A percentile compares a stretch with the other conserved stretches of the same genome.
These are phyloP conservation scores for Drosophila ochracea DNA, from an alignment of 2,888 invertebrate genomes.

Conservation along the genomic window DNA sequence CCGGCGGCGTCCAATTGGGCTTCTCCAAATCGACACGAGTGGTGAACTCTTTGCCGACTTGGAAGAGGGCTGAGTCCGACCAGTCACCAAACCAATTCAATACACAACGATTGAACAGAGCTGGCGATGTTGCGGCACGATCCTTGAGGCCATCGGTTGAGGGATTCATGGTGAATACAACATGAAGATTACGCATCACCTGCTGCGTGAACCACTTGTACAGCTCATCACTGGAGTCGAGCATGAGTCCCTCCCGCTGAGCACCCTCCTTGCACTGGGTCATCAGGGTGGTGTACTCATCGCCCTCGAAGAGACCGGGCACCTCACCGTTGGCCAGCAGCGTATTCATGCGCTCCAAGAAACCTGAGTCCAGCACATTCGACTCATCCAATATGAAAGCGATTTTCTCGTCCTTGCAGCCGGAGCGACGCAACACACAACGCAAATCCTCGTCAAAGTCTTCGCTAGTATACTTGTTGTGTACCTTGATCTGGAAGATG, in stretches of 20 bases:
- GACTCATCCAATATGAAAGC: slow-evolving; percentile 99
- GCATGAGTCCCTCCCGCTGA: slow-evolving; percentile 98
- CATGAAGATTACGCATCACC: slow-evolving; percentile 99
- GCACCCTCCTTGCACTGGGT: slow-evolving; percentile 99
- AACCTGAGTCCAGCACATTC: slow-evolving; percentile 99
- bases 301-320: slow-evolving; percentile 97
- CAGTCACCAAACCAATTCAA: slow-evolving; percentile 99
- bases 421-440: slow-evolving; percentile 93
- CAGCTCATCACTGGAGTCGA: slow-evolving; percentile 98
- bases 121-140: slow-evolving; percentile 99
- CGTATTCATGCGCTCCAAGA: slow-evolving; percentile 99
- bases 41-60: slow-evolving; percentile 98
- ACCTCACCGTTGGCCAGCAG: slow-evolving; percentile 99
- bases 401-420: slow-evolving; percentile 98
- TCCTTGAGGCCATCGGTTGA: slow-evolving; percentile 99
- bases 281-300: slow-evolving; percentile 99
- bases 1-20: slow-evolving; percentile 93
- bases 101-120: slow-evolving; percentile 99
- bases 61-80: slow-evolving; percentile 97
- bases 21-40: slow-evolving; percentile 97
- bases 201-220: slow-evolving; percentile 99
- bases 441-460: slow-evolving; percentile 99
- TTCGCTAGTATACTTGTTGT: slow-evolving; percentile 99
- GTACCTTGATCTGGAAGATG: slow-evolving; percentile 99
- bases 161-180: slow-evolving; percentile 99